Evolutionary conservation across 2,113 vertebrate species (phyloP).

Genomic region (Odocoileus virginianus): DNA sequence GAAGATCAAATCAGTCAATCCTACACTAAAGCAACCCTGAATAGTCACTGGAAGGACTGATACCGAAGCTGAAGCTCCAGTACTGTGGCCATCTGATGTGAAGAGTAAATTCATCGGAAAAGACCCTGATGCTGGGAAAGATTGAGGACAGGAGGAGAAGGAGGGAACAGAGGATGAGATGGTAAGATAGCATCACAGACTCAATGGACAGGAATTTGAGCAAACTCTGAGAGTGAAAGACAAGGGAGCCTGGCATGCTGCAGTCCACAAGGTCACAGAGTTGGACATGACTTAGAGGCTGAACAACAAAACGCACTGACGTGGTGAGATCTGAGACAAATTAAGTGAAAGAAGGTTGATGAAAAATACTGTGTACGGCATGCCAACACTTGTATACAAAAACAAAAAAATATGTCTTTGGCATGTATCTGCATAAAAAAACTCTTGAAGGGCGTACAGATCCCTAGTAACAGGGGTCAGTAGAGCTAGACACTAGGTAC

Average conservation of each 20-base stretch:
- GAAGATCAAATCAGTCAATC: background rate
- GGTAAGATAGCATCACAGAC: background rate
- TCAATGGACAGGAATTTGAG: background rate
- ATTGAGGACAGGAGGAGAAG: background rate
- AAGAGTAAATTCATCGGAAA: background rate
- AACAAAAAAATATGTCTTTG: background rate
- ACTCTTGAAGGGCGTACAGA: background rate
- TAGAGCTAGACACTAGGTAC: background rate
- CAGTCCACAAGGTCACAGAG: background rate
- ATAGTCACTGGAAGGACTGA: background rate
- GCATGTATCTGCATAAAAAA: background rate
- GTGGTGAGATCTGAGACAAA: background rate
- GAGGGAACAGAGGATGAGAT: background rate
- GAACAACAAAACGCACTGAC: background rate
- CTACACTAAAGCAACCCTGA: background rate
- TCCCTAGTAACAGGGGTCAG: background rate
- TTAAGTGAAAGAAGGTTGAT: background rate
- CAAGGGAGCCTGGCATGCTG: background rate
- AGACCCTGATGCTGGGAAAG: background rate
- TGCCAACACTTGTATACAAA: background rate
- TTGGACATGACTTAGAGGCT: background rate
- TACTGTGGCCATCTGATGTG: background rate
- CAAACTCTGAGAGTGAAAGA: background rate
- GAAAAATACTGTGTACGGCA: background rate
- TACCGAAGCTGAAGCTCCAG: background rate